Conservation (phyloP, 2,797 vertebrate genomes). For the Sus cebifrons region DNA sequence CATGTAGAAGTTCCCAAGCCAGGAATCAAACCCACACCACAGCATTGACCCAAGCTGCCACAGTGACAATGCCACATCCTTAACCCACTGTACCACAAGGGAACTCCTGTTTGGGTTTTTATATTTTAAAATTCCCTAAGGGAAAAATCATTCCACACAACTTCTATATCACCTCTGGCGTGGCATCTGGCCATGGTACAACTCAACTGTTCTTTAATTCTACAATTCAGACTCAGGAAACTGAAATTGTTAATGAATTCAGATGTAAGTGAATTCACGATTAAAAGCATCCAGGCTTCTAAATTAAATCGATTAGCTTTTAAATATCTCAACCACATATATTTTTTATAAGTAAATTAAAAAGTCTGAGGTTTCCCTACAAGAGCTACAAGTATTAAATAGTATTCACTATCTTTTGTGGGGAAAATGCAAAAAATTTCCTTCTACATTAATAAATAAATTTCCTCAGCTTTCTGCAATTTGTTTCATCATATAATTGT, state of each 20-base stretch:
- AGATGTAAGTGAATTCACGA: background rate
- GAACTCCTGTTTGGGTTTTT: conserved; percentile 14
- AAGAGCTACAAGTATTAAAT: background rate
- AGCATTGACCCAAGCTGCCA: too few species aligned
- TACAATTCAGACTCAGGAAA: background rate
- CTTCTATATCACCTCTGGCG: background rate
- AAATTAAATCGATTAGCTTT: conserved; percentile 23
- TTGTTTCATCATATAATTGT: background rate
- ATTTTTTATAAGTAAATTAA: background rate
- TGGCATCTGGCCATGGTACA: background rate
- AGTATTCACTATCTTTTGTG: background rate
- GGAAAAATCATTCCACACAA: conserved; percentile 27
- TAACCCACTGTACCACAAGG: too few species aligned
- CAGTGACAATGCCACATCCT: too few species aligned
- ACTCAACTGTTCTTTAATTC: conserved; percentile 13
- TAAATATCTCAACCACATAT: background rate
- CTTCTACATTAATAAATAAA: conserved; percentile 4
- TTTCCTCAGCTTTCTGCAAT: background rate
- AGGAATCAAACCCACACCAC: too few species aligned
- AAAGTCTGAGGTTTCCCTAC: background rate
- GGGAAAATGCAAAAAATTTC: background rate
- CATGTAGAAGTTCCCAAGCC: too few species aligned
- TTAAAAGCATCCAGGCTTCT: background rate
- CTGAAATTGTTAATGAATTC: conserved; percentile 39
- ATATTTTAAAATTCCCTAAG: conserved; percentile 45